Percentiles rank a stretch among this genome's conserved stretches.
phyloP scores from a whole-genome alignment of 2,888 invertebrate species.

The Leptinotarsa rubiginosa region DNA sequence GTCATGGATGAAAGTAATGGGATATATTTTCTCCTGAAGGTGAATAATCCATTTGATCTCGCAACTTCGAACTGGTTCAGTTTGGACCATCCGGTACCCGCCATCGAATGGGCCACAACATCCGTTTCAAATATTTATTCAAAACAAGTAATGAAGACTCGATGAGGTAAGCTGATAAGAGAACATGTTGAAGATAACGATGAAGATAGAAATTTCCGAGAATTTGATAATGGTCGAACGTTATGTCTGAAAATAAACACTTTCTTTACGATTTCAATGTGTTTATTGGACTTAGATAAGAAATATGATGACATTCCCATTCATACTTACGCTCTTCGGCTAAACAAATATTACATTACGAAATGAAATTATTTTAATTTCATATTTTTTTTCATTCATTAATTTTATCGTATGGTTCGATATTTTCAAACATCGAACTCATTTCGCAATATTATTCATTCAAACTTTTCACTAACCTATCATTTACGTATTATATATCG shows the following conservation, averaged over 20 bases:
- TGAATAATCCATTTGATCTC: neutral
- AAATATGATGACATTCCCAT: conserved; percentile 16
- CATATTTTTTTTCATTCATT: conserved; percentile 5
- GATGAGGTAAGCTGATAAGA: conserved; percentile 36
- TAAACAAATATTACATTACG: conserved; percentile 10
- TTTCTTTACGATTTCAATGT: conserved; percentile 13
- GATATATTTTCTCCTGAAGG: no score
- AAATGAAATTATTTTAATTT: neutral
- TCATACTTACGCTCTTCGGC: conserved; percentile 13
- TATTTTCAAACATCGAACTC: neutral
- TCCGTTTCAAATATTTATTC: conserved; percentile 41
- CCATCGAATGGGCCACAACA: conserved; percentile 18
- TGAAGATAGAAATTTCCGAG: conserved; percentile 36
- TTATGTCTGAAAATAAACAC: conserved; percentile 19
- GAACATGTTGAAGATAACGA: conserved; percentile 33
- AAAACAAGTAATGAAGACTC: conserved; percentile 27
- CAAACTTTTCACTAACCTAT: neutral
- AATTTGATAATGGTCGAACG: conserved; percentile 36
- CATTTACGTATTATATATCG: no score
- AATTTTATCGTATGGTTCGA: neutral
- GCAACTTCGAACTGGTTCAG: neutral
- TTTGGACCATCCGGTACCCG: neutral
- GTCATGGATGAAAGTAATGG: no score
- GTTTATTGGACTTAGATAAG: conserved; percentile 24
- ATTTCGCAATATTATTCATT: neutral